Conservation (phyloP, 92 coral and sea anemone species). For the Porites rus region DNA sequence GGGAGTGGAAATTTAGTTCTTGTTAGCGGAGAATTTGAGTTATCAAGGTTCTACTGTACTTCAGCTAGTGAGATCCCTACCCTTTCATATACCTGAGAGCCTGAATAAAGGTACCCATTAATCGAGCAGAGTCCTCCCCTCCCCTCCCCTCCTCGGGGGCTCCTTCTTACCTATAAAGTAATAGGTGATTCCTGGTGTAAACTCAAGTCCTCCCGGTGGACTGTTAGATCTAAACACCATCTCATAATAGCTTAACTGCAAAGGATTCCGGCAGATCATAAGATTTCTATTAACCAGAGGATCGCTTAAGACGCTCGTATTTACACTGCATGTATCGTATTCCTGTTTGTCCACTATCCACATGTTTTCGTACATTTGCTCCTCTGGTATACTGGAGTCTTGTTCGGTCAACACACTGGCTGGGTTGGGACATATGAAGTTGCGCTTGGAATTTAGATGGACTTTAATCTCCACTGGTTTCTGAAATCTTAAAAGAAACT, state of each 20-base stretch:
- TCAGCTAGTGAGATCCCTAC: no score
- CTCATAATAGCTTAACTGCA: slow-evolving; percentile 45
- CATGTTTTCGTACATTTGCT: slow-evolving; percentile 75
- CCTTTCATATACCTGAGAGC: no score
- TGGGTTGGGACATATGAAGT: slow-evolving; percentile 79
- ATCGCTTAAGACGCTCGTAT: slow-evolving; percentile 27
- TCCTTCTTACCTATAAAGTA: slow-evolving; percentile 66
- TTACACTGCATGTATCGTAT: slow-evolving; percentile 74
- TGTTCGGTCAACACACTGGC: slow-evolving; percentile 54
- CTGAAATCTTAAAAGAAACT: no score
- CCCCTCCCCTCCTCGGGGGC: no score
- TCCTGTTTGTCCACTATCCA: slow-evolving; percentile 81
- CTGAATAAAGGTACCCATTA: no score
- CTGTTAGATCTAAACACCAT: slow-evolving; percentile 71
- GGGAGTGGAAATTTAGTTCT: no score
- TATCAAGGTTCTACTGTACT: no score
- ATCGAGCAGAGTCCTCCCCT: no score
- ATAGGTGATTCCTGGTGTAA: slow-evolving; percentile 60
- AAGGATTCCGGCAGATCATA: slow-evolving; percentile 57
- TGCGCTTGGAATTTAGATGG: slow-evolving; percentile 40
- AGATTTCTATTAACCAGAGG: slow-evolving; percentile 26
- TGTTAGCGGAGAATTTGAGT: no score
- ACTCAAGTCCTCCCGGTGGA: slow-evolving; percentile 65
- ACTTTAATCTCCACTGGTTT: slow-evolving; percentile 36
- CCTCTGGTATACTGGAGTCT: slow-evolving; percentile 50